A percentile compares a stretch with the other conserved stretches of the same genome.
Evolutionary conservation across 2,113 vertebrate species (phyloP).

Genomic region (Leuciscus idus): DNA sequence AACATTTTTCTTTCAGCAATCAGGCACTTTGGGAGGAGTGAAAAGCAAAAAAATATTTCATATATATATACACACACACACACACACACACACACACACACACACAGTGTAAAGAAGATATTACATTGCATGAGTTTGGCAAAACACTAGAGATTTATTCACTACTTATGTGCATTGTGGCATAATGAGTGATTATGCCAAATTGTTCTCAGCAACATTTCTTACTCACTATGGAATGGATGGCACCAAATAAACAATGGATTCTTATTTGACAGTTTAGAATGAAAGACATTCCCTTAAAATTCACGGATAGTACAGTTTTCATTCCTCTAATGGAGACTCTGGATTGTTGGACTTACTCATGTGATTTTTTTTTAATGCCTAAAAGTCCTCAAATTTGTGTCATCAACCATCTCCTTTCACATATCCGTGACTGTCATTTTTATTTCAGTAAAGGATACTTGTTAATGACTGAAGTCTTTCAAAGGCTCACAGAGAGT

Average conservation of each 20-base stretch:
- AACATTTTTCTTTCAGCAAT: no score
- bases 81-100: no score
- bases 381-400: neutral
- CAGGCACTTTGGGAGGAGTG: no score
- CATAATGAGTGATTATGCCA: neutral
- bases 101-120: no score
- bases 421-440: neutral
- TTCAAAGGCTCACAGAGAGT: constrained; percentile 3
- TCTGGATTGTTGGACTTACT: neutral
- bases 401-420: neutral
- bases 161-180: neutral
- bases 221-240: neutral
- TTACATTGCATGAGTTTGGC: neutral
- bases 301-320: neutral
- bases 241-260: neutral
- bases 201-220: neutral
- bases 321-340: constrained; percentile 19
- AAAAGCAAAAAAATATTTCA: no score
- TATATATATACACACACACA: no score
- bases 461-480: neutral
- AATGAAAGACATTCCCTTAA: neutral
- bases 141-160: neutral
- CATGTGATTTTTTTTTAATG: neutral
- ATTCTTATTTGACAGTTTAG: neutral
- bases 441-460: neutral